A percentile compares a stretch with the other conserved stretches of the same genome.
These are phyloP conservation scores for Leptestheria dahalacensis DNA, from an alignment of 1,140 invertebrate species.

Conservation along the genomic window DNA sequence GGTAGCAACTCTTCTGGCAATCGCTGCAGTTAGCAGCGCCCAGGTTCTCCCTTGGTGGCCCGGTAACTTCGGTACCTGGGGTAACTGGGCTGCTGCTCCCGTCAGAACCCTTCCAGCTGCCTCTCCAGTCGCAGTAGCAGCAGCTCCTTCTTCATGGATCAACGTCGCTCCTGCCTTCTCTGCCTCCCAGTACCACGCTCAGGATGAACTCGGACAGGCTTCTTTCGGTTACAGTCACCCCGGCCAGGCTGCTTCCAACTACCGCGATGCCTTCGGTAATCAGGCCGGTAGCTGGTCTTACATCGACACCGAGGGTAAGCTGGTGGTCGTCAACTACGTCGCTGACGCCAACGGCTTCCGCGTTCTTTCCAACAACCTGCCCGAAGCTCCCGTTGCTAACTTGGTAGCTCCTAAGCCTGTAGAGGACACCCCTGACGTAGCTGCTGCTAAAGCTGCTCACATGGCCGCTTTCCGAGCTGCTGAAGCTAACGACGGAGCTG, in stretches of 20 bases:
- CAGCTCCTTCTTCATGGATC: neutral
- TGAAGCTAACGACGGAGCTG: neutral
- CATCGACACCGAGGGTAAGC: slow-evolving; percentile 26
- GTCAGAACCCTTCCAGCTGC: neutral
- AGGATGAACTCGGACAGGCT: slow-evolving; percentile 21
- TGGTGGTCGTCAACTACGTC: slow-evolving; percentile 26
- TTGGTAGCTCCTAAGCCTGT: slow-evolving; percentile 2
- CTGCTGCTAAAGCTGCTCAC: slow-evolving; percentile 11
- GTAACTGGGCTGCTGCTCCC: neutral
- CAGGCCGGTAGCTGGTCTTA: slow-evolving; percentile 29
- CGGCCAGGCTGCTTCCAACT: slow-evolving; percentile 20
- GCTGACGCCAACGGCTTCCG: slow-evolving; percentile 22
- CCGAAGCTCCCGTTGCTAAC: slow-evolving; percentile 13
- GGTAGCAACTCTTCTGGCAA: slow-evolving; percentile 23
- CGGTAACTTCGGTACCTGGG: neutral
- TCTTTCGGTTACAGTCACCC: slow-evolving; percentile 21
- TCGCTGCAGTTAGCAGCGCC: slow-evolving; percentile 21
- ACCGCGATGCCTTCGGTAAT: slow-evolving; percentile 24
- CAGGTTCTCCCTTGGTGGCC: neutral
- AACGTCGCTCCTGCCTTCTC: slow-evolving; percentile 7
- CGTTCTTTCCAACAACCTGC: slow-evolving; percentile 21
- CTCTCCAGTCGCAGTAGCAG: neutral
- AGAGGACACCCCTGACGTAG: slow-evolving; percentile 13
- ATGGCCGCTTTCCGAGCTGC: slow-evolving; percentile 3
- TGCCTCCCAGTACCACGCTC: slow-evolving; percentile 21